phyloP scores from a whole-genome alignment of 23 tunicate species.

The Aplidium turbinatum region DNA sequence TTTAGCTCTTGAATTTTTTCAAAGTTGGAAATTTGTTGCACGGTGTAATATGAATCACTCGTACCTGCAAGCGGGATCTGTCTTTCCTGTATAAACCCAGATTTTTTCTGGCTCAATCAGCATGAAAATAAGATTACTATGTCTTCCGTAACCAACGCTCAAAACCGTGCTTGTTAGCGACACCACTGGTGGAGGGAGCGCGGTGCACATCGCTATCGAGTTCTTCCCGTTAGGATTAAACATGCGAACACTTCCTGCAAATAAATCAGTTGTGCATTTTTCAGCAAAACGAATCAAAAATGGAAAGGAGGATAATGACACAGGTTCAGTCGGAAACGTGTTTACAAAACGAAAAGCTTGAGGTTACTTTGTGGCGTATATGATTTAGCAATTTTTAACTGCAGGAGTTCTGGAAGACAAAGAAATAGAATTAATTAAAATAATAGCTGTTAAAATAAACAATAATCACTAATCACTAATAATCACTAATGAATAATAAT shows the following conservation, averaged over 20 bases:
- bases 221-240: slow-evolving; percentile 8
- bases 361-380: no score
- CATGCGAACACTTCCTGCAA: slow-evolving; percentile 51
- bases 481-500: no score
- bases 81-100: slow-evolving; percentile 78
- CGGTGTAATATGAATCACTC: not conserved
- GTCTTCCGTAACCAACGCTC: slow-evolving; percentile 46
- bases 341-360: no score
- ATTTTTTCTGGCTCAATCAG: slow-evolving; percentile 31
- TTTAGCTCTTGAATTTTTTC: not conserved
- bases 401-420: no score
- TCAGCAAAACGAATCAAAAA: not conserved
- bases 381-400: no score
- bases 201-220: slow-evolving; percentile 52
- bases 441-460: no score
- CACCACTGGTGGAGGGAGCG: slow-evolving; percentile 67
- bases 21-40: no score
- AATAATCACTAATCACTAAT: no score
- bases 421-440: no score
- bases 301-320: no score
- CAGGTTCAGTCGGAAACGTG: no score
- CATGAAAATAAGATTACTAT: slow-evolving; percentile 44
- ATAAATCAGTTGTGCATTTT: not conserved
- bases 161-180: slow-evolving; percentile 8
- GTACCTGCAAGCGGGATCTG: slow-evolving; percentile 87